A percentile compares a stretch with the other conserved stretches of the same genome.
phyloP scores from a whole-genome alignment of 2,797 vertebrate species.

The Fratercula arctica region DNA sequence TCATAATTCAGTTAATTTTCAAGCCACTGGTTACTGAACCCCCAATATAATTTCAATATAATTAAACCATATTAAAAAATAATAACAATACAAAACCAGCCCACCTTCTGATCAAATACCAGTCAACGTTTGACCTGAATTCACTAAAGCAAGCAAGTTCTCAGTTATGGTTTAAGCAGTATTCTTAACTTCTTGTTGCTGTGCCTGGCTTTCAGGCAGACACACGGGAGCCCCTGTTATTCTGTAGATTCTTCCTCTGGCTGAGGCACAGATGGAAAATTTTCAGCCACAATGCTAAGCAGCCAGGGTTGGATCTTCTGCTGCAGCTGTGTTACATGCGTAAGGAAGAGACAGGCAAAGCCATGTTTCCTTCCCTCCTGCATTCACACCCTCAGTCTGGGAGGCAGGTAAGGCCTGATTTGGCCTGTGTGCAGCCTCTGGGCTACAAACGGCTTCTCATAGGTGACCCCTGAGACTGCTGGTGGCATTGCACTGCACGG shows the following conservation, averaged over 20 bases:
- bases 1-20: conserved; percentile 83
- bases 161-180: background rate
- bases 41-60: conserved; percentile 71
- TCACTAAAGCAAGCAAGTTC: background rate
- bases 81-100: background rate
- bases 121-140: background rate
- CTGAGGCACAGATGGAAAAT: background rate
- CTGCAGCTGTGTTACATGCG: background rate
- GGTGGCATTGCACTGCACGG: too few species aligned
- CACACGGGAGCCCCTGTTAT: background rate
- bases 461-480: background rate
- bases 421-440: background rate
- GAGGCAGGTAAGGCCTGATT: background rate
- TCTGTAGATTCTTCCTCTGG: background rate
- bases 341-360: background rate
- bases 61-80: conserved; percentile 60
- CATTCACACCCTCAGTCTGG: background rate
- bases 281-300: background rate
- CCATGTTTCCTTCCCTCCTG: background rate
- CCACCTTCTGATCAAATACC: background rate
- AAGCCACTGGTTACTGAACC: conserved; percentile 73
- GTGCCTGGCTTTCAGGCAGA: background rate
- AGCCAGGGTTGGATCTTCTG: background rate
- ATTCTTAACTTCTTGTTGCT: background rate
- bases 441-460: background rate